phyloP scores from a whole-genome alignment of 1,140 invertebrate species.

The Homalodisca vitripennis region DNA sequence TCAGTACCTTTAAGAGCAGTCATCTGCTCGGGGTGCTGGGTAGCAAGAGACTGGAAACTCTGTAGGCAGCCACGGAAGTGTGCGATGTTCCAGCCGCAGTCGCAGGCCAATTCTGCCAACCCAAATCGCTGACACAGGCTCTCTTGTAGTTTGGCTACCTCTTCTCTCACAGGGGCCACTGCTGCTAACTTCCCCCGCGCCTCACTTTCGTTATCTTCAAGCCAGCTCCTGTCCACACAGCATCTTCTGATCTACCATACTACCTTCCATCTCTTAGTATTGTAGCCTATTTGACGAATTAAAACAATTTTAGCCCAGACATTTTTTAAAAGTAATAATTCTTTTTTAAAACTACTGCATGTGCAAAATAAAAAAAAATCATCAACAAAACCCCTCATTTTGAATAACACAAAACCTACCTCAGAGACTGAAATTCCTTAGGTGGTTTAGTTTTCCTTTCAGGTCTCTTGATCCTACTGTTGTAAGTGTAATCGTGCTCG shows the following conservation, averaged over 20 bases:
- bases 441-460: background rate
- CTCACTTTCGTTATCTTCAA: slow-evolving; percentile 61
- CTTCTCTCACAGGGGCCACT: slow-evolving; percentile 15
- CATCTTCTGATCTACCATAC: background rate
- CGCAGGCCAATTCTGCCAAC: slow-evolving; percentile 64
- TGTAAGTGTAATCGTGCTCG: slow-evolving; percentile 26
- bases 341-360: background rate
- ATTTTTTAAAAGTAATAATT: background rate
- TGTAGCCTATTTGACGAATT: too few relatives aligned
- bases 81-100: slow-evolving; percentile 85
- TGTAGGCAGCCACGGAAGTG: slow-evolving; percentile 82
- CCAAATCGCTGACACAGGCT: slow-evolving; percentile 50
- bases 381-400: too few relatives aligned
- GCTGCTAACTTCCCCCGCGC: slow-evolving; percentile 60
- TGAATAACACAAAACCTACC: too few relatives aligned
- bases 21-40: slow-evolving; percentile 70
- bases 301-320: background rate
- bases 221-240: slow-evolving; percentile 57
- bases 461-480: slow-evolving; percentile 26
- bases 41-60: slow-evolving; percentile 67
- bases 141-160: slow-evolving; percentile 50
- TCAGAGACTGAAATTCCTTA: slow-evolving; percentile 8
- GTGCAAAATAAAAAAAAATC: too few relatives aligned
- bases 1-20: slow-evolving; percentile 61
- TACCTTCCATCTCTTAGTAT: too few relatives aligned